Conservation (phyloP, 2,113 vertebrate genomes). For the Eudyptes chrysolophus region DNA sequence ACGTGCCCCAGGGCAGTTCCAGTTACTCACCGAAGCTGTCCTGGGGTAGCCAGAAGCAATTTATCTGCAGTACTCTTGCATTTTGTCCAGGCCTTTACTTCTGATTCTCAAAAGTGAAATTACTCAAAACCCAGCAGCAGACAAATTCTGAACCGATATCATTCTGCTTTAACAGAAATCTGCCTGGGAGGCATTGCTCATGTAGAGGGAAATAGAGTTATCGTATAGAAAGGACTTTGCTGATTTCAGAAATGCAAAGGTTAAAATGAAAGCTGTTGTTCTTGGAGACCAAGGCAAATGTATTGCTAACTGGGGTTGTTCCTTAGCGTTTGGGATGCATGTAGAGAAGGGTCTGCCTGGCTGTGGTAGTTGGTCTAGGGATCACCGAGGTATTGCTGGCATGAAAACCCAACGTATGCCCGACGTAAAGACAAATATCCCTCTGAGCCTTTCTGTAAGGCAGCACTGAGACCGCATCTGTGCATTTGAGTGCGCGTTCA, state of each 20-base stretch:
- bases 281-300: background rate
- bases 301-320: background rate
- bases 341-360: background rate
- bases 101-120: background rate
- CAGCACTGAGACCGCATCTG: background rate
- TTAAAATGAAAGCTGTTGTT: background rate
- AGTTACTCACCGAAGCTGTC: background rate
- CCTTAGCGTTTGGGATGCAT: background rate
- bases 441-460: background rate
- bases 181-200: background rate
- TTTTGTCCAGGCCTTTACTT: background rate
- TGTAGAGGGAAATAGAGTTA: background rate
- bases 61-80: background rate
- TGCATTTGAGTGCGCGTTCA: background rate
- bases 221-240: background rate
- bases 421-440: background rate
- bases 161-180: background rate
- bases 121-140: background rate
- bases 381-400: background rate
- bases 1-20: background rate
- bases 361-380: background rate
- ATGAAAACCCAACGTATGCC: background rate
- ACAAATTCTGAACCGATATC: background rate
- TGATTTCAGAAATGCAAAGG: background rate
- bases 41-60: background rate